Evolutionary conservation across 2,113 vertebrate species (phyloP).

Genomic region (Cyanocitta stelleri): DNA sequence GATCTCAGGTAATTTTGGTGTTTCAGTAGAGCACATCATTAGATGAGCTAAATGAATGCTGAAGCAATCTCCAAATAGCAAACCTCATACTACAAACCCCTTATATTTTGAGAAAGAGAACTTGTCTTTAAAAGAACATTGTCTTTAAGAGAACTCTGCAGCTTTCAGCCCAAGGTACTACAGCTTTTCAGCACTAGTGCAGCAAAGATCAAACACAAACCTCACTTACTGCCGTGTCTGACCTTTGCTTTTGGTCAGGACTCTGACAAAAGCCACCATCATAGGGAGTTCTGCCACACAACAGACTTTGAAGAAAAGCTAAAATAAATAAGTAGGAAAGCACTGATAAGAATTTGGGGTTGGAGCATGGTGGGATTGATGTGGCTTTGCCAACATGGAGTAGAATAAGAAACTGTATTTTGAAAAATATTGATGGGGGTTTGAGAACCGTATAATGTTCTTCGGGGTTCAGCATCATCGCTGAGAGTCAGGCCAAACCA

Average conservation of each 20-base stretch:
- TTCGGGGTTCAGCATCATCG: neutral
- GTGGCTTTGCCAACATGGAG: neutral
- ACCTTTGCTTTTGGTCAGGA: neutral
- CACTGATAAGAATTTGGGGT: neutral
- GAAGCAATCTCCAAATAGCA: neutral
- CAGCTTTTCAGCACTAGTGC: neutral
- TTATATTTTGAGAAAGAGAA: neutral
- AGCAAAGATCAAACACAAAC: neutral
- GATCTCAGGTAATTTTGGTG: neutral
- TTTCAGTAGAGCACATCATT: neutral
- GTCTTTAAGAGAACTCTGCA: neutral
- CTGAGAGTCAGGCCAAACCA: neutral
- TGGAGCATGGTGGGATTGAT: neutral
- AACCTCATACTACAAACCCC: neutral
- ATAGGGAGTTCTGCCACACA: neutral
- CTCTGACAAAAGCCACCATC: neutral
- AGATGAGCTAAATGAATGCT: neutral
- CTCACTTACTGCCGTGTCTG: neutral
- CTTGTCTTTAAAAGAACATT: too few relatives aligned
- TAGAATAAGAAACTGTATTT: neutral
- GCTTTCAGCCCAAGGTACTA: neutral
- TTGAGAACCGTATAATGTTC: neutral
- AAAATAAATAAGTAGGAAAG: neutral
- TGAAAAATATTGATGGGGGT: neutral
- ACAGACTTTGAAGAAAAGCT: neutral